Conservation (phyloP, 2,797 vertebrate species). For the Tolypeutes matacus region DNA sequence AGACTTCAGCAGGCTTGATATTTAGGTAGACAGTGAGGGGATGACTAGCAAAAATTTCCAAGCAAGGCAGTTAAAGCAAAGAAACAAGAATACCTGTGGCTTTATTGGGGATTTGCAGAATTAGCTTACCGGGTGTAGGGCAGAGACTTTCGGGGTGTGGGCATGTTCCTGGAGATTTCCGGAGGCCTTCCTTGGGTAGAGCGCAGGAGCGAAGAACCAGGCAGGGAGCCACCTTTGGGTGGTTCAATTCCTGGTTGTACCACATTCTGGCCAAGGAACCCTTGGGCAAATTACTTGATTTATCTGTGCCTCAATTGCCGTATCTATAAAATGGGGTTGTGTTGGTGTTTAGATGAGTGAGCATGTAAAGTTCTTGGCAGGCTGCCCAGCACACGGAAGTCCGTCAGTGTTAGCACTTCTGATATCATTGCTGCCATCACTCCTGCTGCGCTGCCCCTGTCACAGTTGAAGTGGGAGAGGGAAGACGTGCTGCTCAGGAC, state of each 20-base stretch:
- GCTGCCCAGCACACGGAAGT: neutral
- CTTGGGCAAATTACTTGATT: neutral
- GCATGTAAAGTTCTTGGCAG: neutral
- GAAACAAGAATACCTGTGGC: rapidly evolving
- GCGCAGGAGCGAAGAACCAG: neutral
- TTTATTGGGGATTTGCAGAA: rapidly evolving
- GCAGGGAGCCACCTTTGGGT: rapidly evolving
- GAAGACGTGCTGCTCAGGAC: neutral
- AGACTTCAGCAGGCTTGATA: neutral
- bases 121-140: neutral
- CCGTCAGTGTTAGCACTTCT: rapidly evolving
- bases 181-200: rapidly evolving
- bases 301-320: no score
- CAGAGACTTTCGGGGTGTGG: rapidly evolving
- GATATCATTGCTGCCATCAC: rapidly evolving
- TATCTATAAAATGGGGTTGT: no score
- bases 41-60: neutral
- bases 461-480: no score
- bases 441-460: neutral
- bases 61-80: neutral
- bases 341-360: neutral
- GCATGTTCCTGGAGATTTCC: neutral
- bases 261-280: neutral
- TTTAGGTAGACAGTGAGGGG: rapidly evolving
- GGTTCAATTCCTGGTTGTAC: neutral